Conservation (phyloP, 1,140 invertebrate genomes). For the Augochlora pura region DNA sequence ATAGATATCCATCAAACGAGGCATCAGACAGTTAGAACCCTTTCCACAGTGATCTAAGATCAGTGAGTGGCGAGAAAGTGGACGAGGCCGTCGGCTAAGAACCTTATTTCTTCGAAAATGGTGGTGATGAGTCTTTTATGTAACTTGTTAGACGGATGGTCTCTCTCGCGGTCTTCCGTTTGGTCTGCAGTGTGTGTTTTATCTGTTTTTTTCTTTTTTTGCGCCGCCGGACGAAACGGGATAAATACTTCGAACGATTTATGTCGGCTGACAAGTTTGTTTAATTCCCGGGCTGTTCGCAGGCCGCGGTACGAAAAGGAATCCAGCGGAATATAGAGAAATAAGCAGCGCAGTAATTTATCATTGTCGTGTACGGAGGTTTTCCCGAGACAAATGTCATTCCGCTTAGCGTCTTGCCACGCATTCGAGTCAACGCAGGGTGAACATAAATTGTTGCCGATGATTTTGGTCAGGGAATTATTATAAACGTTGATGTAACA, state of each 20-base stretch:
- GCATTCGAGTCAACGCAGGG: neutral
- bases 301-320: no score
- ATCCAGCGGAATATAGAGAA: neutral
- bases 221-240: neutral
- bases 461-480: no score
- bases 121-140: neutral
- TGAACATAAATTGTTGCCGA: neutral
- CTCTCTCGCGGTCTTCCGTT: neutral
- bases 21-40: neutral
- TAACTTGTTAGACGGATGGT: neutral
- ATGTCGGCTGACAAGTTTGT: neutral
- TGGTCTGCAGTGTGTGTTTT: neutral
- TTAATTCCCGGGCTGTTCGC: no score
- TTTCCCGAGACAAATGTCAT: no score
- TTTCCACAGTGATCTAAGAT: neutral
- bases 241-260: neutral
- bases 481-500: no score
- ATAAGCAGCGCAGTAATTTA: neutral
- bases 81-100: neutral
- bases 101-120: constrained; percentile 3
- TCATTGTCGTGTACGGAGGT: neutral
- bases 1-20: neutral
- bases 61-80: neutral
- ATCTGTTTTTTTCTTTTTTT: neutral
- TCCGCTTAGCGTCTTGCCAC: neutral